Evolutionary conservation across 2,113 vertebrate species (phyloP), one percentile per base, ranked within the genome.

Genomic region (Myotis brandtii): DNA sequence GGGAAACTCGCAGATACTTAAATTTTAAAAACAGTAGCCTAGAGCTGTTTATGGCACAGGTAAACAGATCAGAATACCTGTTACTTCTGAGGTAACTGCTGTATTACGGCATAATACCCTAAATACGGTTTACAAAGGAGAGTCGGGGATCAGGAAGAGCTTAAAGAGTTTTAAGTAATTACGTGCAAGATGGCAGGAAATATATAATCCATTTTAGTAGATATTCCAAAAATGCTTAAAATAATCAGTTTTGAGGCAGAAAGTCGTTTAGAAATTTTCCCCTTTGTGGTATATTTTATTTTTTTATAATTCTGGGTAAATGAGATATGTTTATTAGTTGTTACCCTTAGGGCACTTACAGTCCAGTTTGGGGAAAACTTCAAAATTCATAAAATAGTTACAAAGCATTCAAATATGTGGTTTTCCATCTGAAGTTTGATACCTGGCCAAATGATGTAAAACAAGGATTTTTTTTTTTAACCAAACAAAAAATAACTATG

Each of bases 191-290:
- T 89, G 30, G 46, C 13, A 77, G 75, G 34, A 96, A 89, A 90
- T 48, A 84, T 4, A 75, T 64, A 77, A 59, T 70, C 7, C 10
- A 76, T 77, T 86, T 86, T 75, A 92, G n/a, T 88, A 70, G 32
- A 80, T 87, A 67, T 90, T 79, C 81, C 43, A 83, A n/a, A 90
- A 94, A 52, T 86, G 46, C 52, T 77, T 94, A 94, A 83, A 84
- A 27, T 46, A 91, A 92, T 56, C 54, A 86, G 30, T 52, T 92
- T 92, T 86, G 48, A 77, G 37, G 67, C n/a, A 90, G 64, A 67
- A 93, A 75, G 72, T 9, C 5, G 6, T 94, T 95, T 83, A 83
- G 56, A 43, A 94, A 37, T 46, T 70, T 93, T 92, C 80, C 48
- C 72, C 80, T 87, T 85, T 87, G 43, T 94, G 25, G 8, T 48